phyloP scores from a whole-genome alignment of 2,888 invertebrate species.

The Leptinotarsa haldemani region DNA sequence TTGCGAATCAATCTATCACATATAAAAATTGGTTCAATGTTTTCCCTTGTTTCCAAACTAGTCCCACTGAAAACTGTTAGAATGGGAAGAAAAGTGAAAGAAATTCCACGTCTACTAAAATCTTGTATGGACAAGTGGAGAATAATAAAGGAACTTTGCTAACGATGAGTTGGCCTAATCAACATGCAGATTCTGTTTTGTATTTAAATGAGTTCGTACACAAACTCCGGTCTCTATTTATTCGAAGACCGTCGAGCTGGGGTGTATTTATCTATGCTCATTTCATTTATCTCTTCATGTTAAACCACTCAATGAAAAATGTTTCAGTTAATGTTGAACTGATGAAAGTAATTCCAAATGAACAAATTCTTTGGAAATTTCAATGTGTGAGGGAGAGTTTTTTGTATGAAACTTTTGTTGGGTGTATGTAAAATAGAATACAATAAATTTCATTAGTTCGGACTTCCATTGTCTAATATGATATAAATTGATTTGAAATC shows the following conservation, averaged over 20 bases:
- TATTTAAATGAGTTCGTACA: constrained; percentile 31
- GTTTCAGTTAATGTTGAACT: background rate
- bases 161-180: constrained; percentile 27
- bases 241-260: background rate
- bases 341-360: background rate
- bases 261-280: background rate
- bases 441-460: no score
- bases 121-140: background rate
- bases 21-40: no score
- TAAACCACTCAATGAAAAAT: background rate
- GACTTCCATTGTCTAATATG: no score
- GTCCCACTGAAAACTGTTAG: no score
- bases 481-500: no score
- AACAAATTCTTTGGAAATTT: background rate
- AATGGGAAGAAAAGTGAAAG: no score
- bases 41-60: no score
- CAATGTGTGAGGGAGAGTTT: background rate
- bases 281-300: background rate
- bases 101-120: no score
- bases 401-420: no score
- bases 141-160: background rate
- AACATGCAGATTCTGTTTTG: constrained; percentile 34
- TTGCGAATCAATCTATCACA: no score
- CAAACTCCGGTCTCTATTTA: constrained; percentile 9
- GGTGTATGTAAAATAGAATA: no score